A percentile compares a stretch with the other conserved stretches of the same genome.
These are phyloP conservation scores for Trochalopteron elliotii DNA, from an alignment of 2,113 vertebrate genomes.

Conservation along the genomic window DNA sequence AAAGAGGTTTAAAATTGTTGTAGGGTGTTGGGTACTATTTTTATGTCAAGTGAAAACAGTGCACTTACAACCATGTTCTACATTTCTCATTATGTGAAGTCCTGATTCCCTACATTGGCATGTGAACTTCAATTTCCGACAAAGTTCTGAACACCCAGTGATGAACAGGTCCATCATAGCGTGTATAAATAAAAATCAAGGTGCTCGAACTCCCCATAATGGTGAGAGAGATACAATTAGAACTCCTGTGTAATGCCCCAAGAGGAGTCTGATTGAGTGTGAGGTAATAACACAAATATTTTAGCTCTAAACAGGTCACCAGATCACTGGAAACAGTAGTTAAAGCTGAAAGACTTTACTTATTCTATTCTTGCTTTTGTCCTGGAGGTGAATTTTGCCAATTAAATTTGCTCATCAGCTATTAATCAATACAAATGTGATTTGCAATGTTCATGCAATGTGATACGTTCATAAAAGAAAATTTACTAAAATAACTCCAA, in stretches of 20 bases:
- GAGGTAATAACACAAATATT: not conserved
- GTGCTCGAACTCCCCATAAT: not conserved
- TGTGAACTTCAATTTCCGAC: not conserved
- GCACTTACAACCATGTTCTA: not conserved
- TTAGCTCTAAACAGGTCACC: not conserved
- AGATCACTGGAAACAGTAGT: not conserved
- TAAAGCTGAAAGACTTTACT: not conserved
- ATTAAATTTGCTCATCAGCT: not conserved
- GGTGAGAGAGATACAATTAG: not conserved
- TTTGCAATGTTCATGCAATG: not conserved
- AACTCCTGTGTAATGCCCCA: not conserved
- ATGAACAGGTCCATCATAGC: not conserved
- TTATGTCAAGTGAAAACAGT: not conserved
- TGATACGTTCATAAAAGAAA: not conserved
- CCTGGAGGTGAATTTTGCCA: not conserved
- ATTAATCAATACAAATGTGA: not conserved
- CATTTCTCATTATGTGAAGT: not conserved
- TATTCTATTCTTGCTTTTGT: not conserved
- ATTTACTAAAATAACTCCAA: not conserved
- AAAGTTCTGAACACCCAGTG: not conserved
- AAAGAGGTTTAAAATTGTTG: not conserved
- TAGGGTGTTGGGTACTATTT: not conserved
- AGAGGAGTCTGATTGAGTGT: not conserved
- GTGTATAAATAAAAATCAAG: not conserved
- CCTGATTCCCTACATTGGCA: not conserved